These are phyloP conservation scores for Pyrocephalus nanus DNA, from an alignment of 2,797 vertebrate species.

Conservation along the genomic window DNA sequence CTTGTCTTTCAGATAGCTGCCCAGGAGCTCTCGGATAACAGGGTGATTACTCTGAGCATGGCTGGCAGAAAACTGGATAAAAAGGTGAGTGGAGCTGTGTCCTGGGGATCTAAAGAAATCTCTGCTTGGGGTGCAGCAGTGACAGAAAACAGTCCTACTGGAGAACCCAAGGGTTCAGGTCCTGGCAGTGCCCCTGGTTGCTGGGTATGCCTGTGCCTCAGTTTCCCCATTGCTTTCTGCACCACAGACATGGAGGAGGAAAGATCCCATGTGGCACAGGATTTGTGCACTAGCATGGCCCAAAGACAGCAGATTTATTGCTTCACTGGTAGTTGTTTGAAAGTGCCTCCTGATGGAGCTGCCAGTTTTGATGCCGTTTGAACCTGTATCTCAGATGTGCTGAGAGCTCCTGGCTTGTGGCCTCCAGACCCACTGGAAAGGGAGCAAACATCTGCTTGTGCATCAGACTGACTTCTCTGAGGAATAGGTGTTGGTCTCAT, in stretches of 20 bases:
- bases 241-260: fast-evolving
- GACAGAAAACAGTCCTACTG: background rate
- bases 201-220: background rate
- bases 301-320: background rate
- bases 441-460: background rate
- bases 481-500: background rate
- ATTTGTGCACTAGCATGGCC: background rate
- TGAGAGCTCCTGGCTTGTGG: background rate
- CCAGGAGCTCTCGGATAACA: conserved; percentile 97
- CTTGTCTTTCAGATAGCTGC: conserved; percentile 87
- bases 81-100: conserved; percentile 81
- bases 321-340: background rate
- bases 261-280: fast-evolving
- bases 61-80: conserved; percentile 97
- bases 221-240: background rate
- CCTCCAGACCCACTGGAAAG: background rate
- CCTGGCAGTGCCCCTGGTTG: background rate
- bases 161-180: background rate
- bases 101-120: background rate
- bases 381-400: background rate
- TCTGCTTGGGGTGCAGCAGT: background rate
- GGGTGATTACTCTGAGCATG: conserved; percentile 93
- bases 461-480: background rate
- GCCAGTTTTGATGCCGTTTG: background rate
- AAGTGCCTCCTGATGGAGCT: background rate